Evolutionary conservation across 2,113 vertebrate genomes (phyloP), one percentile per base, ranked within the genome.

Genomic region (Clinocottus analis): DNA sequence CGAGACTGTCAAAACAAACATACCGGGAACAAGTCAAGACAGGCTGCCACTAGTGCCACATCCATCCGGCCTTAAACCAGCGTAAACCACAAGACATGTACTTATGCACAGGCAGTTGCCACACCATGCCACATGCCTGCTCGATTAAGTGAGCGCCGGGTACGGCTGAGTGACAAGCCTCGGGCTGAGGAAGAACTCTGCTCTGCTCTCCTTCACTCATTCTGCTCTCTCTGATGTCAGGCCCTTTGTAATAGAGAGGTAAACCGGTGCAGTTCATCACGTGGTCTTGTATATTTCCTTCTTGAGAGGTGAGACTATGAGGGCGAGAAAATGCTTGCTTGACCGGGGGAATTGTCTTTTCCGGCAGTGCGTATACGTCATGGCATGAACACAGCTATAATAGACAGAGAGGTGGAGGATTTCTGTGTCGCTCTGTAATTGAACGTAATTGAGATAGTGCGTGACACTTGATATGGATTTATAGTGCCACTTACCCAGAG

Each of bases 1-100:
- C 85, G 70, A n/a, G 83, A 94, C 89, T 94, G 91, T 95, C 94
- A 93, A 91, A 94, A 93, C 88, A 93, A 91, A 92, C 91, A 93
- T 80, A 86, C 88, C 92, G 89, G 88, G 77, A 94, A 91, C 91
- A 92, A 89, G 87, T 87, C 82, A 75, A 88, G 87, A 83, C 82
- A 79, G 85, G 83, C 89, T 78, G 87, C 88, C 88, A 89, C 92
- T 66, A 75, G 87, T 88, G 90, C 92, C 92, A 91, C 92, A 94
- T 90, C 90, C 90, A 75, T 84, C 89, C 89, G 72, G 82, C 80
- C 86, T 89, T 82, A 87, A 94, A 92, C 89, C 91, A 90, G 87
- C 79, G 33, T 61, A 72, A 86, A 92, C 93, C 92, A 89, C 92
- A 90, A 87, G 82, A 91, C 86, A 80, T 89, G 85, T 83, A 83